Conservation (phyloP, 2,797 vertebrate genomes). For the Hemibagrus guttatus region DNA sequence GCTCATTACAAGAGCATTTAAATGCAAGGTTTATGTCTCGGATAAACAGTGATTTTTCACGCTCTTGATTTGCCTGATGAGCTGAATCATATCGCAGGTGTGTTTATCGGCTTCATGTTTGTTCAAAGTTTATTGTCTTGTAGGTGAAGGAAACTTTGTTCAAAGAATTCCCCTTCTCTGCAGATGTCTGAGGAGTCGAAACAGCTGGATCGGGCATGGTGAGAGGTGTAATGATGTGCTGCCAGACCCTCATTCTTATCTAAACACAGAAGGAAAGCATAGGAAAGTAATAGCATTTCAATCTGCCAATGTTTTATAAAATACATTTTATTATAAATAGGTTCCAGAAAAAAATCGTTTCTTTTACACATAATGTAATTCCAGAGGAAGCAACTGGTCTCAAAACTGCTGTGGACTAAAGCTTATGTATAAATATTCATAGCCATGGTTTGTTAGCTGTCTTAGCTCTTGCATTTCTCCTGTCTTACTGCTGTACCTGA, state of each 20-base stretch:
- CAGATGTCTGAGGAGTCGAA: conserved; percentile 37
- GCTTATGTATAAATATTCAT: not conserved
- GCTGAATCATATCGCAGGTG: conserved; percentile 34
- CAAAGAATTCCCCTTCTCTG: conserved; percentile 17
- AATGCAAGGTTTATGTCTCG: conserved; percentile 47
- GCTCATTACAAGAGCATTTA: conserved; percentile 57
- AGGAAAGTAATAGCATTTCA: conserved; percentile 70
- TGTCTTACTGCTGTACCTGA: not conserved
- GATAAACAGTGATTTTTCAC: conserved; percentile 49
- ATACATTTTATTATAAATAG: conserved; percentile 72
- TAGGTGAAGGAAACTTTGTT: conserved; percentile 33
- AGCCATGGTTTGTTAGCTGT: not conserved
- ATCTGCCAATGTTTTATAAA: conserved; percentile 73
- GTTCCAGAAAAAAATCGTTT: conserved; percentile 64
- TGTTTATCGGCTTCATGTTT: conserved; percentile 39
- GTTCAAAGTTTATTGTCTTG: conserved; percentile 38
- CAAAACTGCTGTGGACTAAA: conserved; percentile 17
- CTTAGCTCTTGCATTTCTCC: not conserved
- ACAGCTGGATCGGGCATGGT: conserved; percentile 31
- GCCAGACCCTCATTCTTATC: conserved; percentile 52
- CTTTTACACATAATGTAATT: conserved; percentile 20
- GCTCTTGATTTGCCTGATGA: conserved; percentile 37
- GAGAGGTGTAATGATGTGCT: conserved; percentile 26
- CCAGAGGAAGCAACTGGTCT: conserved; percentile 30
- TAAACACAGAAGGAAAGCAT: conserved; percentile 63